Base-by-base conservation (phyloP, 2,888 invertebrate species). In the Schizaphis graminum region DNA sequence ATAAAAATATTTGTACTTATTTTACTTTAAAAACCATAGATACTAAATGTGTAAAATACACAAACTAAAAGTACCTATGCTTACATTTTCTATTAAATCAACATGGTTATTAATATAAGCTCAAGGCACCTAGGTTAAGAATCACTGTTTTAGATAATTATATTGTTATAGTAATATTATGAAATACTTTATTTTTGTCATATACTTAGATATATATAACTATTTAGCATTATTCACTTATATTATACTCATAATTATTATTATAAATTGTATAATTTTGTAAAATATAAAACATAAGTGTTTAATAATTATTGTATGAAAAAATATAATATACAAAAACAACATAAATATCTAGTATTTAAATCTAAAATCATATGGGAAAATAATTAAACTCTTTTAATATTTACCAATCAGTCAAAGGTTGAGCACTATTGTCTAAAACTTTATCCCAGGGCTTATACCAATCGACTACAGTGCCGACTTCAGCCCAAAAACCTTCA, bases 361-460 rank as follows among this genome's bases (percentile, higher is more conserved):
- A 86, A 47, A 16, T 28, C n/a, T n/a, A n/a, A 13, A 77, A 35
- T 77, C 21, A 77, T 5, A 47, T 86, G 13, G 16, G 28, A 16
- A n/a, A 86, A 44, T 86, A 89, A 41, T 77, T 41, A 77, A 77
- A 77, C 77, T 41, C 7, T 77, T 77, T 41, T 56, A 41, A 77
- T 94, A 94, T 92, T 95, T 94, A 98, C 99, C 99, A 99, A 97
- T 98, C 98, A 0, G 98, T 98, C 95, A 98, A 98, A 0, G 99
- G 99, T 91, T 97, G 97, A 95, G 98, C 97, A 44, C 97, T 97
- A 95, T 98, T 97, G 95, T 99, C 99, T 95, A 99, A 95, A 0
- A 99, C 98, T 95, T 97, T 97, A 85, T 97, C 97, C 98, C 98
- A 99, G 0, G 98, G 97, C 95, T 97, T 98, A 89, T 97, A 97